Base-by-base conservation (phyloP, 2,888 invertebrate species). In the Plagodis dolabraria region DNA sequence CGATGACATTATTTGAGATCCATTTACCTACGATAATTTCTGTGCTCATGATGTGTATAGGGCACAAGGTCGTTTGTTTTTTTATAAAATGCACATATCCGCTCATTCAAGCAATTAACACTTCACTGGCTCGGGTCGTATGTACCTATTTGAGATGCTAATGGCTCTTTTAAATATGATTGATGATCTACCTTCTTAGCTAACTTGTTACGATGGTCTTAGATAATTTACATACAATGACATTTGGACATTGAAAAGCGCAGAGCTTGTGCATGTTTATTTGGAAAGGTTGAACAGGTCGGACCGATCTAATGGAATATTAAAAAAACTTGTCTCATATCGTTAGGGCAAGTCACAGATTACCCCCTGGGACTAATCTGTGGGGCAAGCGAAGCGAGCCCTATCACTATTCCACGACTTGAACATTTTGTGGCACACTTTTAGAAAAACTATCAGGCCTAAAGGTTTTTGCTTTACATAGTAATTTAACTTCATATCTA, bases 11-110 rank as follows among this genome's bases (percentile, higher is more conserved):
- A 64, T 57, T 53, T 50, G 45, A 47, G 22, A 59, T 62, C 66
- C 60, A 67, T 68, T 68, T 69, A 22, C 22, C 22, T 22, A 61
- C 57, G 40, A 63, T 58, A 46, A 69, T 65, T 57, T 66, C 54
- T 63, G 64, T 70, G 68, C 62, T 67, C 63, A 67, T 57, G 61
- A 60, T 60, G 64, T 63, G 68, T 59, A 62, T 63, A 63, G 55
- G 61, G 65, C 58, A 71, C 70, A 68, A 70, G 72, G 72, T 65
- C 60, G 56, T 42, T 50, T 36, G 47, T 62, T 68, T 61, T 68
- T 65, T 56, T 58, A 64, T 64, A 69, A 68, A 69, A 69, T 66
- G 65, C 64, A 49, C 60, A 59, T 65, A 59, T 68, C 68, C 68
- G 68, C 60, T 58, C 62, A 64, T 67, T 65, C 62, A 46, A 35